Conservation (phyloP, 2,797 vertebrate genomes). For the Hapalemur alaotrensis region DNA sequence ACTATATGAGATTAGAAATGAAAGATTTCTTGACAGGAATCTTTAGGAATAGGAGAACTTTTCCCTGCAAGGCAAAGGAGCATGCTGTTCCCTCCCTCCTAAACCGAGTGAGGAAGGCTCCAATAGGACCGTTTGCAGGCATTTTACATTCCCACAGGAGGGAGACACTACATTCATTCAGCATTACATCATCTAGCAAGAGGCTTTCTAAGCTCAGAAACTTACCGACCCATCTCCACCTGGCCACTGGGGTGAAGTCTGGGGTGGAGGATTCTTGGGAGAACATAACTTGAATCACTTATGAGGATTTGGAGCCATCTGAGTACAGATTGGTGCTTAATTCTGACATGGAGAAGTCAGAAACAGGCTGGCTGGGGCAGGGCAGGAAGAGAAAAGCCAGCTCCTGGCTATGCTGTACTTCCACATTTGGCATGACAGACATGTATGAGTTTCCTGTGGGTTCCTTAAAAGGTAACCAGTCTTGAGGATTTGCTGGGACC, state of each 20-base stretch:
- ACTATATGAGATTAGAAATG: not conserved
- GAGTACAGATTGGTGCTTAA: not conserved
- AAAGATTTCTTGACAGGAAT: not conserved
- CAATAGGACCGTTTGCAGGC: not conserved
- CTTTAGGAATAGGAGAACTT: not conserved
- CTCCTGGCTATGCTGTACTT: not conserved
- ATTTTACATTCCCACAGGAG: not conserved
- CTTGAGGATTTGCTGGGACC: not conserved
- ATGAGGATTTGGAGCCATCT: not conserved
- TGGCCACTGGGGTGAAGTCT: not conserved
- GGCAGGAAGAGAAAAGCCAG: not conserved
- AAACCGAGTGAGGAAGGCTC: not conserved
- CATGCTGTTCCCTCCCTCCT: not conserved
- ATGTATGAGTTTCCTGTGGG: not conserved
- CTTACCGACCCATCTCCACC: not conserved
- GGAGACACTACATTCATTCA: not conserved
- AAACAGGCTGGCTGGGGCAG: not conserved
- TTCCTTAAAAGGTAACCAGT: not conserved
- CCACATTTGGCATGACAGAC: not conserved
- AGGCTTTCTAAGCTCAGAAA: not conserved
- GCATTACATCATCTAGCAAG: not conserved
- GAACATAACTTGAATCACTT: not conserved
- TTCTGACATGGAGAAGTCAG: not conserved
- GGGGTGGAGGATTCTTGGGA: not conserved
- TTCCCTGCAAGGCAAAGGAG: not conserved